Base-by-base conservation (phyloP, 23 tunicate genomes). In the Clavelina lepadiformis region DNA sequence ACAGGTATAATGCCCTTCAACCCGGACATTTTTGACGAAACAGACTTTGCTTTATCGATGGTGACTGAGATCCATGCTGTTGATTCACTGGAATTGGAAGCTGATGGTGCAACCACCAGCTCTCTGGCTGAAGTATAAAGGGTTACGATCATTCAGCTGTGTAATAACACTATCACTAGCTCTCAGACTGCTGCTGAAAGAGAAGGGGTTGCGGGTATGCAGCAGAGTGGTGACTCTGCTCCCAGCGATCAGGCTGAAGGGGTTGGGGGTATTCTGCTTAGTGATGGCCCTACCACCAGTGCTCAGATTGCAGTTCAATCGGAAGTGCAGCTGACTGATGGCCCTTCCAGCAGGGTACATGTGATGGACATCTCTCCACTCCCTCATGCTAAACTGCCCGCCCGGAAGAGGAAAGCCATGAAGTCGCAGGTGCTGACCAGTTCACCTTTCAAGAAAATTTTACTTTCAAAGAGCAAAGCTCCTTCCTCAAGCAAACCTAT, bases 361-460 rank as follows among this genome's bases (percentile, higher is more conserved):
- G 65, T 58, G 5, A 58, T 25, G 20, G 65, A 25, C 6, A 58
- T 58, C 5, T 58, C 65, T 28, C 35, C 65, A 15, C 19, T 58
- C 7, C 65, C 65, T 15, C 33, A 58, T 58, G 65, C 65, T 26
- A 25, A 58, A 7, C 20, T 58, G 8, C 8, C 24, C 65, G 5
- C 35, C 8, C 65, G 65, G 3, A 58, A 58, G 24, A 25, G 65
- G 24, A 58, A 58, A 28, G 35, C 27, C 35, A 58, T 15, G 35
- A 25, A 25, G 24, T 58, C 65, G 29, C 27, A 58, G 31, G 8
- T 58, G 34, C 31, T 58, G 31, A 58, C 65, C 6, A 23, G 35
- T 25, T 58, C 65, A 15, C 65, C 65, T 5, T 58, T 58, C 65
- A 58, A 58, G 35, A 29, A 58, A 58, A 58, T 8, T 58, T 58